Conservation (phyloP, 2,113 vertebrate species). For the Periophthalmus modestus region DNA sequence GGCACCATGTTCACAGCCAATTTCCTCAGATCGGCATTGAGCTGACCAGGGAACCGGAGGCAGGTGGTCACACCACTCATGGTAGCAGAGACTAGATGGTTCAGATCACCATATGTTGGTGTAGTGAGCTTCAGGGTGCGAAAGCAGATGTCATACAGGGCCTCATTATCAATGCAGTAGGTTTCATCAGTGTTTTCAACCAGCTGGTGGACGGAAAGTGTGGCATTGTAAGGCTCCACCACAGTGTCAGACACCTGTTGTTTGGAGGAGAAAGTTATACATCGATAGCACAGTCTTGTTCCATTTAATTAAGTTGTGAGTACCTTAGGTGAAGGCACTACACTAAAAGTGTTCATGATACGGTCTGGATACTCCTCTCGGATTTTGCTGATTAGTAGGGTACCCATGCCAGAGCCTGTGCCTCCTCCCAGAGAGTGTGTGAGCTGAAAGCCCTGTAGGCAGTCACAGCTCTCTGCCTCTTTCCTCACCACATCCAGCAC, state of each 20-base stretch:
- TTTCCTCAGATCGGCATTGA: constrained; percentile 89
- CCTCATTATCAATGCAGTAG: constrained; percentile 68
- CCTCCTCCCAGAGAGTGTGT: constrained; percentile 66
- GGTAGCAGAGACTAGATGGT: constrained; percentile 89
- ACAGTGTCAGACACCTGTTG: constrained; percentile 64
- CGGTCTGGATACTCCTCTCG: constrained; percentile 65
- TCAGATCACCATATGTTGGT: constrained; percentile 79
- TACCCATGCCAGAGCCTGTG: constrained; percentile 64
- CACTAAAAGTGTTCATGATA: constrained; percentile 67
- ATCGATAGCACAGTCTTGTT: background rate
- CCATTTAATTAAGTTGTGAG: background rate
- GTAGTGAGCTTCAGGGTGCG: constrained; percentile 64
- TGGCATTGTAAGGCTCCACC: constrained; percentile 67
- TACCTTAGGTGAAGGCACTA: constrained; percentile 66
- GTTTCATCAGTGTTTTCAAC: constrained; percentile 68
- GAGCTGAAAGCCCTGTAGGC: constrained; percentile 67
- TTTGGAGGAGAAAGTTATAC: background rate
- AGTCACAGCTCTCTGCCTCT: constrained; percentile 66
- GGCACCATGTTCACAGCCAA: constrained; percentile 79
- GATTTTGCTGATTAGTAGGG: constrained; percentile 64
- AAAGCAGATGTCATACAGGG: constrained; percentile 69
- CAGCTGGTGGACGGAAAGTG: constrained; percentile 66
- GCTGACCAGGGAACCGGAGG: constrained; percentile 87
- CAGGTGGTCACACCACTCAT: constrained; percentile 93
- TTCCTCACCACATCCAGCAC: constrained; percentile 67